Base-by-base conservation (phyloP, 2,888 invertebrate species). In the Drosophila kokeensis region DNA sequence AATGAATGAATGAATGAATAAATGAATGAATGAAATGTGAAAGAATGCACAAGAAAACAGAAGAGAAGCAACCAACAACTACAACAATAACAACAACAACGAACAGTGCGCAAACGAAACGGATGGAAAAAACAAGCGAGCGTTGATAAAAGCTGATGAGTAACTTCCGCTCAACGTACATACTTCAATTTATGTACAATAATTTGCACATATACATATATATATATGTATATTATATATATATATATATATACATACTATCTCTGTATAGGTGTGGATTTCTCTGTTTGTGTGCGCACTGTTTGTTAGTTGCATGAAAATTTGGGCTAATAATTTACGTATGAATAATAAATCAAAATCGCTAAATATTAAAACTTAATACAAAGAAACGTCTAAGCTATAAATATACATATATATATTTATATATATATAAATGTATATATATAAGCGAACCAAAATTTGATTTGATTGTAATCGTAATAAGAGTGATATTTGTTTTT, bases 281-380 rank as follows among this genome's bases (percentile, higher is more conserved):
- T 66, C 21, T 36, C 10, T 58, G 36, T 66, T 34, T 61, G 48
- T 62, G 38, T 52, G 87, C 73, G 52, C 79, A 67, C 76, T 68
- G 67, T 68, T 71, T 40, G 64, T 78, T 79, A 72, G 71, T 69
- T 78, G 80, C 72, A 59, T 78, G 64, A 55, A 57, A 60, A 76
- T 84, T 79, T 76, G 79, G 70, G 82, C 86, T 87, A 86, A 89
- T 87, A 84, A 89, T 86, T 86, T 79, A 82, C 80, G 71, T 87
- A 78, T 81, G 68, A 73, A 75, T 71, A 74, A 75, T 73, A 80
- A 73, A 82, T 80, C 69, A 85, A 86, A 82, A 70, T 81, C 64
- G 68, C 75, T 57, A 83, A 83, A 83, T 79, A 79, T 76, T 81
- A 61, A 85, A 85, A 86, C 89, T 89, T 89, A 77, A 87, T 69